Percentiles rank a stretch among this genome's conserved stretches.
Evolutionary conservation across 2,113 vertebrate genomes (phyloP).

Genomic region (Plectropomus leopardus): DNA sequence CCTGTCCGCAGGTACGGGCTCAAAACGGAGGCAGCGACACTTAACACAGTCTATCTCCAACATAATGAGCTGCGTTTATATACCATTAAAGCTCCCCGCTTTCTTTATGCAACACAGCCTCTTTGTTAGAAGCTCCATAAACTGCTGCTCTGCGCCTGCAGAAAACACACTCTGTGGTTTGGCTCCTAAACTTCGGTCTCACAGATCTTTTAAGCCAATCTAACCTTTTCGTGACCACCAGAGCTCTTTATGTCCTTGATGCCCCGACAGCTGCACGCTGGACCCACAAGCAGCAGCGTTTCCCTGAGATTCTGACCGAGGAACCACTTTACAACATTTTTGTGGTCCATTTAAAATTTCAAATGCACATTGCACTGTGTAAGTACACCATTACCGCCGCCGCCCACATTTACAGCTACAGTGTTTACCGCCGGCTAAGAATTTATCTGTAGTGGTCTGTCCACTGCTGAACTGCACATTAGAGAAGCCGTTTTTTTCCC

Average conservation of each 20-base stretch:
- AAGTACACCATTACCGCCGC: not conserved
- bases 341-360: not conserved
- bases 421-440: not conserved
- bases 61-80: not conserved
- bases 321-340: not conserved
- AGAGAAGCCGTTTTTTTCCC: no score
- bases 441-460: not conserved
- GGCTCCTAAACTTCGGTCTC: not conserved
- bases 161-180: conserved; percentile 29
- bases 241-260: not conserved
- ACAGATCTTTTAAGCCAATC: conserved; percentile 9
- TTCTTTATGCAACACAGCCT: conserved; percentile 4
- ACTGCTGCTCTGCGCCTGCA: conserved; percentile 10
- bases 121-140: conserved; percentile 22
- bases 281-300: not conserved
- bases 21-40: not conserved
- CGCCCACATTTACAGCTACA: not conserved
- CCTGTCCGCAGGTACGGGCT: conserved; percentile 5
- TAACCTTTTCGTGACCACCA: no score
- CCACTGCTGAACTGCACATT: no score
- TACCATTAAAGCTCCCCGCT: not conserved
- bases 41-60: not conserved
- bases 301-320: not conserved
- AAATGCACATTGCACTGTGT: not conserved
- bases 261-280: not conserved